phyloP scores from a whole-genome alignment of 2,113 vertebrate species.

The Lophotis ruficrista region DNA sequence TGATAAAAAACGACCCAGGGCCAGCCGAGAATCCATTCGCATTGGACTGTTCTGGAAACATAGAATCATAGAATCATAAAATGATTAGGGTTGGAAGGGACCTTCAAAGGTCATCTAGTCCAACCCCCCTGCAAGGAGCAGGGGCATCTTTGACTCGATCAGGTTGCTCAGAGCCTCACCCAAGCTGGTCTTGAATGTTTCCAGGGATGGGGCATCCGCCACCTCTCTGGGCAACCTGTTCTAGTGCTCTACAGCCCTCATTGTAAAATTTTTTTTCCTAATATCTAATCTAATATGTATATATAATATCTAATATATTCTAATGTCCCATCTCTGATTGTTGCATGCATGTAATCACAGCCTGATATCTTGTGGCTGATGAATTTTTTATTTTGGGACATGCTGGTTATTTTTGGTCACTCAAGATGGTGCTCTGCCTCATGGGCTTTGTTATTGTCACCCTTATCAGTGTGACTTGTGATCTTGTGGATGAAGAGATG shows the following conservation, averaged over 20 bases:
- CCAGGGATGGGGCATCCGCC: no score
- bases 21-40: background rate
- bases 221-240: no score
- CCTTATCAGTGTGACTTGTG: background rate
- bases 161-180: no score
- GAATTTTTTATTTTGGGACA: background rate
- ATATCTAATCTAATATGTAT: no score
- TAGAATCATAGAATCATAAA: background rate
- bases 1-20: background rate
- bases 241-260: no score
- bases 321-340: background rate
- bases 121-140: no score
- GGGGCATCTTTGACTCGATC: no score
- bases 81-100: no score
- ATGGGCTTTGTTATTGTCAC: fast-evolving
- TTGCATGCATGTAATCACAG: background rate
- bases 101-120: no score
- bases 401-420: background rate
- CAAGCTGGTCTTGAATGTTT: no score
- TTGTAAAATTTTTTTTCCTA: no score
- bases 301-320: no score
- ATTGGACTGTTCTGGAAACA: background rate
- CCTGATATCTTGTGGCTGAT: background rate
- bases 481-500: background rate
- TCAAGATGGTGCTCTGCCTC: background rate